These are phyloP conservation scores for Rhagonycha lutea DNA, from an alignment of 2,888 invertebrate genomes.

Conservation along the genomic window DNA sequence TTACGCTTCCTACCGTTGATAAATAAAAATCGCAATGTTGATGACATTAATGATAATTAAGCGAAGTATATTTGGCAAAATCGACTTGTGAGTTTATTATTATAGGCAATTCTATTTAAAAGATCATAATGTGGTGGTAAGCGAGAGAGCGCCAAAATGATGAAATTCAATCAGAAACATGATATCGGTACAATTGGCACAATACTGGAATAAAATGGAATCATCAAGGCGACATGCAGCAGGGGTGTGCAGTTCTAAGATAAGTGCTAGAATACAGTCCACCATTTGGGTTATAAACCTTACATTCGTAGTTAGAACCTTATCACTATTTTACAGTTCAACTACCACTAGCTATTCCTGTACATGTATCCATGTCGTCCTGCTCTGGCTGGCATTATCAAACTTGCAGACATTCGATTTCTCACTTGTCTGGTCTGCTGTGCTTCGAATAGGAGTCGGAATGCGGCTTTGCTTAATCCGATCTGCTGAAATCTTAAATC, in stretches of 20 bases:
- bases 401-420: slow-evolving; percentile 12
- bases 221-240: slow-evolving; percentile 38
- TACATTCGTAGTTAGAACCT: slow-evolving; percentile 11
- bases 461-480: slow-evolving; percentile 45
- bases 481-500: slow-evolving; percentile 52
- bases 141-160: background rate
- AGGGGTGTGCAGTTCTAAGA: slow-evolving; percentile 40
- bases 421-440: slow-evolving; percentile 27
- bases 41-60: background rate
- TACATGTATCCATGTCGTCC: slow-evolving; percentile 24
- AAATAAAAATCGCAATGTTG: background rate
- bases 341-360: slow-evolving; percentile 23
- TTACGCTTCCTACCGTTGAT: background rate
- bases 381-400: slow-evolving; percentile 11
- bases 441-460: slow-evolving; percentile 28
- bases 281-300: slow-evolving; percentile 29
- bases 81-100: background rate
- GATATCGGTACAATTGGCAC: slow-evolving; percentile 46
- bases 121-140: background rate
- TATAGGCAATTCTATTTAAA: background rate
- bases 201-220: slow-evolving; percentile 39
- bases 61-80: background rate
- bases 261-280: slow-evolving; percentile 38
- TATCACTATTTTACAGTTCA: slow-evolving; percentile 27
- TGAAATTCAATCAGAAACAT: slow-evolving; percentile 43